phyloP scores from a whole-genome alignment of 2,888 invertebrate genomes.

The Ferdinandea cuprea region DNA sequence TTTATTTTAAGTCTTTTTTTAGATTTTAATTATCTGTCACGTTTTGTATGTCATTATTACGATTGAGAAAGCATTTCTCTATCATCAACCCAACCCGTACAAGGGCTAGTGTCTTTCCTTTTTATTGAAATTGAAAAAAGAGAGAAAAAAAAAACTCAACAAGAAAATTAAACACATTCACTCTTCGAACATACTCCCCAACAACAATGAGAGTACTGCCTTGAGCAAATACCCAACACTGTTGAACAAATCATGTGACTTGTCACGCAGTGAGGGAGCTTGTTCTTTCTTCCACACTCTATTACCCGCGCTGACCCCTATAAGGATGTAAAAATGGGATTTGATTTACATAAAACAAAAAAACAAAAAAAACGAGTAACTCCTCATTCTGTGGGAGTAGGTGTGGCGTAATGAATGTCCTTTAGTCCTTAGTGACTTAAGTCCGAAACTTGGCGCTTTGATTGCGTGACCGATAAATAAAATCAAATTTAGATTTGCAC shows the following conservation, averaged over 20 bases:
- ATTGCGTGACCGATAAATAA: slow-evolving; percentile 72
- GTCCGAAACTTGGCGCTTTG: slow-evolving; percentile 40
- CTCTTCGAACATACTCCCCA: slow-evolving; percentile 14
- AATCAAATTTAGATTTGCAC: slow-evolving; percentile 70
- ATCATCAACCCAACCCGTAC: slow-evolving; percentile 17
- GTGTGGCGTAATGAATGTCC: slow-evolving; percentile 38
- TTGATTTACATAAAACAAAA: slow-evolving; percentile 61
- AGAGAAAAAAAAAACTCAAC: slow-evolving; percentile 28
- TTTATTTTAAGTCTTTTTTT: too few relatives aligned
- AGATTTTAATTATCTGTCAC: background rate
- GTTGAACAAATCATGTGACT: slow-evolving; percentile 52
- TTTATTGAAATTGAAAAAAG: slow-evolving; percentile 22
- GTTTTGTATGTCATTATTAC: too few relatives aligned
- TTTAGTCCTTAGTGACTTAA: slow-evolving; percentile 1
- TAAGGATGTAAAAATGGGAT: slow-evolving; percentile 31
- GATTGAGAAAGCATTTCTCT: slow-evolving; percentile 21
- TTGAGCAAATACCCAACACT: slow-evolving; percentile 27
- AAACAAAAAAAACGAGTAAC: too few relatives aligned
- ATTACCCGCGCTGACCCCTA: background rate
- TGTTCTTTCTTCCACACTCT: slow-evolving; percentile 28
- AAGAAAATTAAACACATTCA: slow-evolving; percentile 23
- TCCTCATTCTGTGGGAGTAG: background rate
- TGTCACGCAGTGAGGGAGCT: slow-evolving; percentile 42
- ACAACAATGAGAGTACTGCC: slow-evolving; percentile 22
- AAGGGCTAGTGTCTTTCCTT: background rate